Evolutionary conservation across 2,888 invertebrate genomes (phyloP).

Genomic region (Lordiphosa fenestrarum): DNA sequence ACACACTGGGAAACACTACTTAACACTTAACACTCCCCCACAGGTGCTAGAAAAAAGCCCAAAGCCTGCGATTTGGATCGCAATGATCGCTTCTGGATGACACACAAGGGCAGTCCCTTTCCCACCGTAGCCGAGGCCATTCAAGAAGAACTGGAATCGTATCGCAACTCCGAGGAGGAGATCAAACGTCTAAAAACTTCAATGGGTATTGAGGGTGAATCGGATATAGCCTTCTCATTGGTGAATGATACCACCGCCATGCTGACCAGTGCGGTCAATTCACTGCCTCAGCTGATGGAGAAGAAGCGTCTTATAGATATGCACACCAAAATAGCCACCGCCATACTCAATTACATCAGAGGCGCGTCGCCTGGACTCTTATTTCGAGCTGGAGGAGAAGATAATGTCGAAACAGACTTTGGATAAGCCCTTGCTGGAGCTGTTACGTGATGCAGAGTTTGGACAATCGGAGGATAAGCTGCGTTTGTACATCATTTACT

Average conservation of each 20-base stretch:
- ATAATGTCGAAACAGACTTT: slow-evolving; percentile 93
- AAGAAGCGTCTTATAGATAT: slow-evolving; percentile 98
- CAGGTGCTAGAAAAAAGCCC: slow-evolving; percentile 87
- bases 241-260: slow-evolving; percentile 96
- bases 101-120: slow-evolving; percentile 96
- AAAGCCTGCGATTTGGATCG: slow-evolving; percentile 94
- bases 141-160: slow-evolving; percentile 98
- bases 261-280: slow-evolving; percentile 96
- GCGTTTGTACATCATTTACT: slow-evolving; percentile 94
- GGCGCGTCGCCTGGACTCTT: slow-evolving; percentile 94
- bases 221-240: slow-evolving; percentile 91
- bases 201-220: slow-evolving; percentile 95
- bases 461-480: slow-evolving; percentile 96
- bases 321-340: slow-evolving; percentile 99
- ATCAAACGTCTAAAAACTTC: slow-evolving; percentile 96
- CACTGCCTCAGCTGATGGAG: slow-evolving; percentile 97
- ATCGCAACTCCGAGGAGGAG: slow-evolving; percentile 95
- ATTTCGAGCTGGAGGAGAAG: slow-evolving; percentile 99
- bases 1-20: too few relatives aligned
- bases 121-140: slow-evolving; percentile 98
- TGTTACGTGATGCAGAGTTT: slow-evolving; percentile 91
- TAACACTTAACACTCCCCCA: too few relatives aligned
- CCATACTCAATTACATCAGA: slow-evolving; percentile 92
- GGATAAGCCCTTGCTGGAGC: slow-evolving; percentile 92
- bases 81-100: slow-evolving; percentile 94